These are phyloP conservation scores for Pipistrellus pygmaeus DNA, from an alignment of 2,797 vertebrate species.

Conservation along the genomic window DNA sequence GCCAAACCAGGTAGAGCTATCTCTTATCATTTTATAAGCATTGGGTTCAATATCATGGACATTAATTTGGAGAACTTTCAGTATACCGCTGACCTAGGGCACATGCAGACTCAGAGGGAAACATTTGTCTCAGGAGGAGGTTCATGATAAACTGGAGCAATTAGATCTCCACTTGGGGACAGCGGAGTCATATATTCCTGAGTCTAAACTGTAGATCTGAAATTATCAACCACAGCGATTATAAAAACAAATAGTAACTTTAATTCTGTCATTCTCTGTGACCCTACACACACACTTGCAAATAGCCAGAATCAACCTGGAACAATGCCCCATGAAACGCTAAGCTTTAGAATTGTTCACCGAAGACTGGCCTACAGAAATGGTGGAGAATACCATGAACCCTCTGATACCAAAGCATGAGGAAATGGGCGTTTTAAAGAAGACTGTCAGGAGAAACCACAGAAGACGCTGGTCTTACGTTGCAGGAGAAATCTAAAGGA, in stretches of 20 bases:
- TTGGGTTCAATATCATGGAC: not conserved
- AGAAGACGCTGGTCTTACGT: not conserved
- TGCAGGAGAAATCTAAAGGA: not conserved
- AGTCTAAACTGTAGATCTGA: slow-evolving; percentile 11
- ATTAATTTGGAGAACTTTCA: slow-evolving; percentile 7
- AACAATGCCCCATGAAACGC: not conserved
- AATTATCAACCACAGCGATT: not conserved
- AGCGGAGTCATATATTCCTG: not conserved
- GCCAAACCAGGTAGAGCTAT: not conserved
- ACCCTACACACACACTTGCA: not conserved
- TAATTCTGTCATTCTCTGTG: not conserved
- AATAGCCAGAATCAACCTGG: not conserved
- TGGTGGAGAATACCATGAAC: not conserved
- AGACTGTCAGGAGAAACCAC: not conserved
- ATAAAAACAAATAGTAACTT: slow-evolving; percentile 36
- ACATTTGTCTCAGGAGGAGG: slow-evolving; percentile 23
- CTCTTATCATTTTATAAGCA: not conserved
- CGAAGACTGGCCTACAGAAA: not conserved
- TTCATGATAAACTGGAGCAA: not conserved
- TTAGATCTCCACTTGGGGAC: not conserved
- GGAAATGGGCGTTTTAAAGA: slow-evolving; percentile 12
- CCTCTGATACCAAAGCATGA: not conserved
- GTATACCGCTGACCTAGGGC: not conserved
- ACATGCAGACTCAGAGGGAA: not conserved
- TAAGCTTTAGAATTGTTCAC: not conserved